These are phyloP conservation scores for Tetranychus cinnabarinus DNA, from an alignment of 1,140 invertebrate genomes.

Conservation along the genomic window DNA sequence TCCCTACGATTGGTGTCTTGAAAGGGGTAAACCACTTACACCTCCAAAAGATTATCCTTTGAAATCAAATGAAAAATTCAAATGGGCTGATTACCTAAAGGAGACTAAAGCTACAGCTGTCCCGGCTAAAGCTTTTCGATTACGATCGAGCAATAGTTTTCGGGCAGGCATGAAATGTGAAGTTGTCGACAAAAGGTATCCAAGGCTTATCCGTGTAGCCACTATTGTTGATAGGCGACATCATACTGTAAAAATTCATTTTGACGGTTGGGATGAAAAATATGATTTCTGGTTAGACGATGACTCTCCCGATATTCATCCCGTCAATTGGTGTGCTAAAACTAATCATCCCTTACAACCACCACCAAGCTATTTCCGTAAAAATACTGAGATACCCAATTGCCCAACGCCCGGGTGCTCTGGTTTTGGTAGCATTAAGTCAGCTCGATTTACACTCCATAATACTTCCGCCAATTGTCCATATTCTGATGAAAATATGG, in stretches of 20 bases:
- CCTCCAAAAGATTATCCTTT: slow-evolving; percentile 46
- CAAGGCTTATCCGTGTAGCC: slow-evolving; percentile 56
- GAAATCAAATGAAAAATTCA: slow-evolving; percentile 33
- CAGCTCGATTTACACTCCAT: slow-evolving; percentile 46
- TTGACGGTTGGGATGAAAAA: slow-evolving; percentile 67
- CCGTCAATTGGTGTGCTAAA: slow-evolving; percentile 64
- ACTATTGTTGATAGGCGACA: slow-evolving; percentile 42
- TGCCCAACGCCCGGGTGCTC: slow-evolving; percentile 51
- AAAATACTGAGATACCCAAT: background rate
- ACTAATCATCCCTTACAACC: slow-evolving; percentile 62
- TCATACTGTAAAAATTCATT: slow-evolving; percentile 42
- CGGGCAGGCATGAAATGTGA: slow-evolving; percentile 68
- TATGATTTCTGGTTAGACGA: slow-evolving; percentile 69
- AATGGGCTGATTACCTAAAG: slow-evolving; percentile 59
- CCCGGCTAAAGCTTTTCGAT: slow-evolving; percentile 56
- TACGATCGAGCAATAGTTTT: slow-evolving; percentile 49
- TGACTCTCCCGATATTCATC: slow-evolving; percentile 69
- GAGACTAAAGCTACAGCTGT: slow-evolving; percentile 48
- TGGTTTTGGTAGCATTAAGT: slow-evolving; percentile 42
- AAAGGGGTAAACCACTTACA: slow-evolving; percentile 48
- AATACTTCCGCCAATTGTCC: slow-evolving; percentile 19
- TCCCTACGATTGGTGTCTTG: slow-evolving; percentile 72
- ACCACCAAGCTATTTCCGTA: slow-evolving; percentile 22
- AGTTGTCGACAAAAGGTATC: slow-evolving; percentile 62
- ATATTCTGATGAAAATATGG: background rate